phyloP scores from a whole-genome alignment of 2,797 vertebrate genomes.

The Cygnus olor region DNA sequence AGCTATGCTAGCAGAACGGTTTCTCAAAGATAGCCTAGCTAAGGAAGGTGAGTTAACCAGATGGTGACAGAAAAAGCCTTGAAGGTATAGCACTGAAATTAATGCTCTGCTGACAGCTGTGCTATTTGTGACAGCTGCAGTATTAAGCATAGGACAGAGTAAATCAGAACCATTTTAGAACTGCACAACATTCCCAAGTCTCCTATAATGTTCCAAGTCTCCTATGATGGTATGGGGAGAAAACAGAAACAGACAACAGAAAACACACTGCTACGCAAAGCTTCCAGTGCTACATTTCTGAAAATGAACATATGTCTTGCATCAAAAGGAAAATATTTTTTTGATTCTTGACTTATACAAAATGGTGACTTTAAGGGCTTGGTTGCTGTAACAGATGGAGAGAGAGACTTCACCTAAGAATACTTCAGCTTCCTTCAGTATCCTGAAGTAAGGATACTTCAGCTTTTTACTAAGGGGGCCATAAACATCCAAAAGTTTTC shows the following conservation, averaged over 20 bases:
- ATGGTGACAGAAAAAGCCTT: not conserved
- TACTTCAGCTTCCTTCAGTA: not conserved
- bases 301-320: not conserved
- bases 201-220: not conserved
- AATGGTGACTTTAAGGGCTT: not conserved
- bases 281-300: not conserved
- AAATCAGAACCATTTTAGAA: not conserved
- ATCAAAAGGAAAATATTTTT: not conserved
- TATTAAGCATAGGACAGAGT: not conserved
- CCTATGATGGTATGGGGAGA: not conserved
- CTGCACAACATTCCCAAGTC: not conserved
- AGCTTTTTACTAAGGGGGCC: not conserved
- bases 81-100: not conserved
- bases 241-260: not conserved
- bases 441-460: not conserved
- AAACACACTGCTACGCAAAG: not conserved
- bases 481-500: not conserved
- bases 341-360: not conserved
- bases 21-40: not conserved
- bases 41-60: not conserved
- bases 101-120: not conserved
- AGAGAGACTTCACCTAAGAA: not conserved
- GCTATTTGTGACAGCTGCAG: not conserved
- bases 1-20: fast-evolving
- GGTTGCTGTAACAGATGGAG: not conserved